These are phyloP conservation scores for Hyles euphorbiae DNA, from an alignment of 1,140 invertebrate species.

Conservation along the genomic window DNA sequence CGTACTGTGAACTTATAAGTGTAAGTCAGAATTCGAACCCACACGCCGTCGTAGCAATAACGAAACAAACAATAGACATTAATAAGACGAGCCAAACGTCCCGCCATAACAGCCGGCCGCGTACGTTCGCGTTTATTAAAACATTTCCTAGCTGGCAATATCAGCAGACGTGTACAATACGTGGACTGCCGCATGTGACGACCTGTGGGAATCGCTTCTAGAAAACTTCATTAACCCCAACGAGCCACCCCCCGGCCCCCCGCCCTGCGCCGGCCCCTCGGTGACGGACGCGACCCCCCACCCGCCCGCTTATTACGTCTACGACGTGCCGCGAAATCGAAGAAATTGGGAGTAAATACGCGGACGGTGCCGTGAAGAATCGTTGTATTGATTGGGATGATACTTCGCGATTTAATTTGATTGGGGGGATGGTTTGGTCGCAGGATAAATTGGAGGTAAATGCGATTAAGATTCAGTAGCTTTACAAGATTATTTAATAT, in stretches of 20 bases:
- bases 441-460: not conserved
- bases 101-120: slow-evolving; percentile 33
- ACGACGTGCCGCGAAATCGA: slow-evolving; percentile 72
- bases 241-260: slow-evolving; percentile 17
- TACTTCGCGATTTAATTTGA: slow-evolving; percentile 66
- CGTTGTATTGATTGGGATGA: slow-evolving; percentile 57
- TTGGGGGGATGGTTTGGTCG: slow-evolving; percentile 30
- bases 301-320: slow-evolving; percentile 68
- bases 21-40: too few relatives aligned
- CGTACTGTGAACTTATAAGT: too few relatives aligned
- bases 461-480: not conserved
- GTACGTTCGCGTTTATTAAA: slow-evolving; percentile 70
- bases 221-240: slow-evolving; percentile 73
- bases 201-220: slow-evolving; percentile 70
- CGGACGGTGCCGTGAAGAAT: slow-evolving; percentile 56
- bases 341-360: slow-evolving; percentile 71
- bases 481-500: not conserved
- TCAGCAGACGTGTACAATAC: slow-evolving; percentile 68
- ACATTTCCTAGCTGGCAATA: slow-evolving; percentile 66
- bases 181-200: slow-evolving; percentile 63
- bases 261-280: slow-evolving; percentile 20
- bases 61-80: slow-evolving; percentile 71
- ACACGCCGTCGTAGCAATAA: slow-evolving; percentile 40
- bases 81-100: slow-evolving; percentile 53
- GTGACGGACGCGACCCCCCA: slow-evolving; percentile 60